Percentiles rank a stretch among this genome's conserved stretches.
phyloP scores from a whole-genome alignment of 2,888 invertebrate genomes.

The Rhagophthalmus giganteus region DNA sequence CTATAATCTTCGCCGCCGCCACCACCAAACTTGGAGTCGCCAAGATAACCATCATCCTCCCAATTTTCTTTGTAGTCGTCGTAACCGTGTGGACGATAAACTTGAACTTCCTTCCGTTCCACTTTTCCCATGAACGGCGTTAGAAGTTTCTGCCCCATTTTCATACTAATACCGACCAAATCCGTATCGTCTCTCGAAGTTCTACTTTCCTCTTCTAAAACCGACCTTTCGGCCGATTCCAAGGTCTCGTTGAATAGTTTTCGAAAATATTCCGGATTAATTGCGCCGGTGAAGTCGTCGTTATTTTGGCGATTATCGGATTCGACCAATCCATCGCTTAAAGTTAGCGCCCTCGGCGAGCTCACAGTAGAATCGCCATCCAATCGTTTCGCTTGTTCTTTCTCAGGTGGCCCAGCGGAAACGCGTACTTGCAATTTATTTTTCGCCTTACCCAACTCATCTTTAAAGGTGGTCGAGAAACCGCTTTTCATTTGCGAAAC shows the following conservation, averaged over 20 bases:
- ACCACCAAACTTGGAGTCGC: neutral
- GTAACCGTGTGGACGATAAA: neutral
- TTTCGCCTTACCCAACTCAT: conserved; percentile 3
- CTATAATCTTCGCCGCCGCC: too few relatives aligned
- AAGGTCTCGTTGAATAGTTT: conserved; percentile 24
- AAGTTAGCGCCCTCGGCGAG: neutral
- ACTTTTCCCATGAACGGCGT: conserved; percentile 25
- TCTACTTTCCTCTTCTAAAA: neutral
- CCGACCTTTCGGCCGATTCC: conserved; percentile 1
- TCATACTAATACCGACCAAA: conserved; percentile 25
- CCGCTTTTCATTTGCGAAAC: conserved; percentile 30
- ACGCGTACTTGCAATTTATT: conserved; percentile 17
- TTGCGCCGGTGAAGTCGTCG: conserved; percentile 24
- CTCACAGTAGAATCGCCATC: neutral
- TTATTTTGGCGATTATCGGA: neutral
- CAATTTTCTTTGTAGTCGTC: neutral
- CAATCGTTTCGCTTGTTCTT: neutral
- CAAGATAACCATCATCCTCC: neutral
- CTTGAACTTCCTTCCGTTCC: neutral
- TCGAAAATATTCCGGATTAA: conserved; percentile 34
- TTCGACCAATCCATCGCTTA: neutral
- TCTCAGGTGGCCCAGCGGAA: neutral
- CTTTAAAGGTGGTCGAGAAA: conserved; percentile 2
- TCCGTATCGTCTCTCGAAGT: conserved; percentile 7
- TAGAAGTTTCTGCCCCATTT: conserved; percentile 29